Percentiles rank a stretch among this genome's conserved stretches.
phyloP scores from a whole-genome alignment of 2,797 vertebrate genomes.

The Urosaurus nigricauda region DNA sequence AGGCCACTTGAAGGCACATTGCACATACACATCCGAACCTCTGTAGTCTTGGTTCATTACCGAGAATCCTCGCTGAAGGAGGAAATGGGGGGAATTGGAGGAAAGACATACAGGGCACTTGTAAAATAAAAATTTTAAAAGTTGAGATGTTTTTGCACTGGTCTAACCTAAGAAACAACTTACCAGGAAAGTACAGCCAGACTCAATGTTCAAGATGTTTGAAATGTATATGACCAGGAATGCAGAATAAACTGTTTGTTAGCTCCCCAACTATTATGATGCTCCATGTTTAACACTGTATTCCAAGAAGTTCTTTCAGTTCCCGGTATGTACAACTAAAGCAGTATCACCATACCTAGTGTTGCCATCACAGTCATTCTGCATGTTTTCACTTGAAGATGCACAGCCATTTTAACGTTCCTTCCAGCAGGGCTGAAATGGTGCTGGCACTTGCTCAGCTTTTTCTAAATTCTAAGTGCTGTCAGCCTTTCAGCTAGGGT shows the following conservation, averaged over 20 bases:
- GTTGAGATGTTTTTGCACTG: background rate
- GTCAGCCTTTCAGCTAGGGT: conserved; percentile 23
- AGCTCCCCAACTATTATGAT: background rate
- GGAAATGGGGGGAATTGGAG: too few species aligned
- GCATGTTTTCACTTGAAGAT: conserved; percentile 45
- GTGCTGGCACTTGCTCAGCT: conserved; percentile 13
- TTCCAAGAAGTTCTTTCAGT: background rate
- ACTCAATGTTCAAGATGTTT: background rate
- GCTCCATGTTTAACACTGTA: background rate
- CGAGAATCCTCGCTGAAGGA: background rate
- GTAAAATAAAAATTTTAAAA: background rate
- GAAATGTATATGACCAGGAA: background rate
- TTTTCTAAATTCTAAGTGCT: conserved; percentile 28
- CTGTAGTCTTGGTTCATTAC: background rate
- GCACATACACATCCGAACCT: background rate
- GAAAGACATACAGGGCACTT: background rate
- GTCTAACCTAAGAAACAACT: background rate
- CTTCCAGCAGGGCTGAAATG: conserved; percentile 34
- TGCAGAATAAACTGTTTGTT: background rate
- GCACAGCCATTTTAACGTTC: conserved; percentile 11
- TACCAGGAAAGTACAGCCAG: background rate
- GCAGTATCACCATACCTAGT: background rate
- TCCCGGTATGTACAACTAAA: background rate
- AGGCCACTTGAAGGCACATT: too few species aligned
- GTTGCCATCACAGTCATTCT: background rate